Evolutionary conservation across 2,113 vertebrate species (phyloP).

Genomic region (Ceyx melanurus): DNA sequence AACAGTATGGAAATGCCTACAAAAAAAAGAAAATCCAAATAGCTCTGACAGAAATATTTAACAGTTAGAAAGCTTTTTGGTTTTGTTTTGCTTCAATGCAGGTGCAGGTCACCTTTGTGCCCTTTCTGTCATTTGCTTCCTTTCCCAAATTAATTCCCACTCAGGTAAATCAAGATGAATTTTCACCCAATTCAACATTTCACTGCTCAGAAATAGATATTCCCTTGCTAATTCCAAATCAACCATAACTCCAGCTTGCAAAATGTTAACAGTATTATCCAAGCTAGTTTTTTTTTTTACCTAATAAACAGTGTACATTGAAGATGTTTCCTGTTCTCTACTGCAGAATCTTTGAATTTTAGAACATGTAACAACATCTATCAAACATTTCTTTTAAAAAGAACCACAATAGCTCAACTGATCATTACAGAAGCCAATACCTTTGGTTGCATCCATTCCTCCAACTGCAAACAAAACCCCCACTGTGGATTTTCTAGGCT

Average conservation of each 20-base stretch:
- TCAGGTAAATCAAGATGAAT: neutral
- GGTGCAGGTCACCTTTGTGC: neutral
- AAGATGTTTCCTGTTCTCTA: neutral
- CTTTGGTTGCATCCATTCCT: conserved; percentile 97
- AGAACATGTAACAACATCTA: neutral
- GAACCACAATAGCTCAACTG: neutral
- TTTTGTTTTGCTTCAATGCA: neutral
- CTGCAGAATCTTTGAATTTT: neutral
- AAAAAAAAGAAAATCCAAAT: neutral
- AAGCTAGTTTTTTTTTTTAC: neutral
- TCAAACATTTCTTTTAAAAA: neutral
- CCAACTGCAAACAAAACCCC: conserved; percentile 94
- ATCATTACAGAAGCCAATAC: conserved; percentile 53
- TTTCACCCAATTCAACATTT: neutral
- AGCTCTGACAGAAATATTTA: neutral
- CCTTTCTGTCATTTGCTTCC: neutral
- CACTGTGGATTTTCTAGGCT: conserved; percentile 95
- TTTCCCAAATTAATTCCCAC: neutral
- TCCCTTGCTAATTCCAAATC: neutral
- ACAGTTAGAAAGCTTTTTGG: neutral
- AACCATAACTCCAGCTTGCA: neutral
- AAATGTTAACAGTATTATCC: neutral
- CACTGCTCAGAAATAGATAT: neutral
- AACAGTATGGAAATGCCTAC: neutral
- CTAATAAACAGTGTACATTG: neutral